phyloP scores from a whole-genome alignment of 2,113 vertebrate species.

The Uria lomvia region DNA sequence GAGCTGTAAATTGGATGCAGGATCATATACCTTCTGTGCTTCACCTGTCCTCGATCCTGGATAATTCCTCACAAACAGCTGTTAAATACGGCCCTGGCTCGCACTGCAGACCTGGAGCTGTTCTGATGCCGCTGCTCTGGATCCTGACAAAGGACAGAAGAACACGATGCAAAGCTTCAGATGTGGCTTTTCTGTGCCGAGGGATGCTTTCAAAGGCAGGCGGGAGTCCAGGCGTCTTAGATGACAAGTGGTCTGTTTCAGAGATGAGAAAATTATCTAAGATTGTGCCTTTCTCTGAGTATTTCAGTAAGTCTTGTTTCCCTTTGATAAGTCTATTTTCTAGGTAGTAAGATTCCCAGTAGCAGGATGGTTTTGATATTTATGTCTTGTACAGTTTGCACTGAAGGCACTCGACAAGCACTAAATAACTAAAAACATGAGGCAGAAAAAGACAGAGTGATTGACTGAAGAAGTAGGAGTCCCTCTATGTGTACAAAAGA shows the following conservation, averaged over 20 bases:
- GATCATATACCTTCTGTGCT: neutral
- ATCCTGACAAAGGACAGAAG: neutral
- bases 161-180: neutral
- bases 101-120: neutral
- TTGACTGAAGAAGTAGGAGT: slow-evolving; percentile 59
- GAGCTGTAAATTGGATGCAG: neutral
- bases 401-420: slow-evolving; percentile 6
- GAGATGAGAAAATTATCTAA: neutral
- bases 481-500: slow-evolving; percentile 18
- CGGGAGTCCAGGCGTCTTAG: neutral
- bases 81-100: neutral
- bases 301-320: neutral
- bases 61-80: neutral
- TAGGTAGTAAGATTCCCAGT: slow-evolving; percentile 7
- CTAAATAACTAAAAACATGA: neutral
- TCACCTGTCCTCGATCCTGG: neutral
- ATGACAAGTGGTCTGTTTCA: neutral
- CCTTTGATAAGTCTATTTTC: slow-evolving; percentile 11
- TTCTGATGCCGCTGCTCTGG: neutral
- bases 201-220: neutral
- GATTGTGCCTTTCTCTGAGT: neutral
- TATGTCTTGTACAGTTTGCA: slow-evolving; percentile 34
- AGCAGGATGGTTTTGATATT: slow-evolving; percentile 26
- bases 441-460: slow-evolving; percentile 55
- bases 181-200: neutral